Base-by-base conservation (phyloP, 92 coral and sea anemone genomes). In the Zoanthus sociatus region DNA sequence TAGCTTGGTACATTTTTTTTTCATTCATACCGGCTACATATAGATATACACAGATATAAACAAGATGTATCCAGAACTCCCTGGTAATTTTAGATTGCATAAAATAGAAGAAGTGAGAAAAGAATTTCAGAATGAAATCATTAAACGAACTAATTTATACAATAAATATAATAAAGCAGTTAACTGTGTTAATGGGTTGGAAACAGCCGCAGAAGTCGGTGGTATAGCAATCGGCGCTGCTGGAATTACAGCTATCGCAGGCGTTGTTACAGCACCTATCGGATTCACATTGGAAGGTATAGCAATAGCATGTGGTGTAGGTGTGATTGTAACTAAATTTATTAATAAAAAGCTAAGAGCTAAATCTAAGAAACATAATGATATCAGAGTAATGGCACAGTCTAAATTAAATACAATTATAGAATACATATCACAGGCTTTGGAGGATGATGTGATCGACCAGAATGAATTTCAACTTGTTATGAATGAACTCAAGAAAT, bases 191-290 rank as follows among this genome's bases (percentile, higher is more conserved):
- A 54, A 54, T 54, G 61, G 3, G 61, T 54, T 54, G 61, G 61
- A 54, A 54, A 54, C 61, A 54, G 61, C 61, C 61, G 61, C 61
- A 54, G 61, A 54, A 54, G 61, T 54, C 61, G 61, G 61, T 54
- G 61, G 61, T 54, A 54, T 54, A 54, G 61, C 61, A 54, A 54
- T 54, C 61, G 61, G 61, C 61, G 61, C 61, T 54, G 61, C 61
- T 54, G 61, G 61, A 54, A 54, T 54, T 54, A 54, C 61, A 54
- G 61, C 61, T 54, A 54, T 54, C 61, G 61, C 61, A 7, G 61
- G 61, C 61, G 61, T 54, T 54, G 61, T 54, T 54, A 54, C 61
- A 54, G 61, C 61, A 54, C 61, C 61, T 54, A 54, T 54, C 61
- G 61, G 61, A 54, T 54, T 54, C 61, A 54, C 61, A 54, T 54